A percentile compares a stretch with the other conserved stretches of the same genome.
These are phyloP conservation scores for Pseudochirops cupreus DNA, from an alignment of 2,797 vertebrate species.

Conservation along the genomic window DNA sequence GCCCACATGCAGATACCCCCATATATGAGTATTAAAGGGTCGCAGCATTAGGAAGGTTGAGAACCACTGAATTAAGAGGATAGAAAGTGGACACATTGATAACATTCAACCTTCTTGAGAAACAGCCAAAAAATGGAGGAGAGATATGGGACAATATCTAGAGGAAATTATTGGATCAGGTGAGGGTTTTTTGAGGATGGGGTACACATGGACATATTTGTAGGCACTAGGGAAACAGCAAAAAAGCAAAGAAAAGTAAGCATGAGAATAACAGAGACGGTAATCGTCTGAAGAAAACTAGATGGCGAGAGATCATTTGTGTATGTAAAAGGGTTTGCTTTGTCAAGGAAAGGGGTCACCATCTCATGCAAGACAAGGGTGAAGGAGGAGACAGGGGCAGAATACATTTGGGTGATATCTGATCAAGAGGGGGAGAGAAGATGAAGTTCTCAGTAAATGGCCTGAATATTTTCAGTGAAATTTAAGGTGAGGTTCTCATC, in stretches of 20 bases:
- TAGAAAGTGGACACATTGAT: not conserved
- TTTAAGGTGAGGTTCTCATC: not conserved
- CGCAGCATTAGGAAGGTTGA: too few relatives aligned
- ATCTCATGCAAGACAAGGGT: not conserved
- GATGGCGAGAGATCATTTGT: not conserved
- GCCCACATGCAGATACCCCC: too few relatives aligned
- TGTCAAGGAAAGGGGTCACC: not conserved
- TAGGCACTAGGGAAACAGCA: not conserved
- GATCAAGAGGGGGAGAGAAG: not conserved
- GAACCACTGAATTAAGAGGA: not conserved
- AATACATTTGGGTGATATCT: not conserved
- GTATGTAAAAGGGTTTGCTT: not conserved
- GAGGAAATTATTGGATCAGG: not conserved
- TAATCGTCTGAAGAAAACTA: not conserved
- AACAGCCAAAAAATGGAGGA: not conserved
- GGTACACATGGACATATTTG: not conserved
- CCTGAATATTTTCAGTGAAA: not conserved
- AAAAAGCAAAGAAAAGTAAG: not conserved
- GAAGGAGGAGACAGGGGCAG: not conserved
- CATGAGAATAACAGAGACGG: not conserved
- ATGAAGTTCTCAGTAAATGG: not conserved
- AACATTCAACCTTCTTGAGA: not conserved
- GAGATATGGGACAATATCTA: not conserved
- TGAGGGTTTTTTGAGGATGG: not conserved
- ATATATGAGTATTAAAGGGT: too few relatives aligned